phyloP scores from a whole-genome alignment of 1,140 invertebrate species.

The Lithobius niger region DNA sequence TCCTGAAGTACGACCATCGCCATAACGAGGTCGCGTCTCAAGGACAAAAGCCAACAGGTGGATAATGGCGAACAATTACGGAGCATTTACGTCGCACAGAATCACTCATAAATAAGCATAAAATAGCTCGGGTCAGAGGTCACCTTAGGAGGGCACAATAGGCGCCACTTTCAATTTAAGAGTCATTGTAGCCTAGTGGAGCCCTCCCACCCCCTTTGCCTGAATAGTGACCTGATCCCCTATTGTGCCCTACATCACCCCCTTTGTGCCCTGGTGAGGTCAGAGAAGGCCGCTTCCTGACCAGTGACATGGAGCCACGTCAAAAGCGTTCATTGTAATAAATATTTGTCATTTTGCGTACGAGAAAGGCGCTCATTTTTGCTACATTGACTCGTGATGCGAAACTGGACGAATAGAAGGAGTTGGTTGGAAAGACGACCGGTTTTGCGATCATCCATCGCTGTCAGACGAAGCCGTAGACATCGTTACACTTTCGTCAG shows the following conservation, averaged over 20 bases:
- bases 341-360: background rate
- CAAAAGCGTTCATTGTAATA: background rate
- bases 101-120: slow-evolving; percentile 5
- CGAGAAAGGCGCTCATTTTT: background rate
- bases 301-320: background rate
- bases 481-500: no score
- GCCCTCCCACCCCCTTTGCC: background rate
- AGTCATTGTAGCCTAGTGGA: background rate
- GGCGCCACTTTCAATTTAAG: background rate
- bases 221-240: no score
- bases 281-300: background rate
- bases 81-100: background rate
- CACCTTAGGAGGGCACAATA: background rate
- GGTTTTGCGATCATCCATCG: no score
- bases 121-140: background rate
- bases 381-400: background rate
- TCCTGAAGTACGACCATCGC: background rate
- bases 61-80: slow-evolving; percentile 1
- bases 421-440: no score
- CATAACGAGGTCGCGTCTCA: background rate
- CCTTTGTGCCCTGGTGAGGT: no score
- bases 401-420: no score
- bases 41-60: background rate
- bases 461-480: no score
- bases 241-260: no score